Percentiles rank a stretch among this genome's conserved stretches.
Conservation (phyloP, 2,888 invertebrate species). For the Lasioglossum malachurum region DNA sequence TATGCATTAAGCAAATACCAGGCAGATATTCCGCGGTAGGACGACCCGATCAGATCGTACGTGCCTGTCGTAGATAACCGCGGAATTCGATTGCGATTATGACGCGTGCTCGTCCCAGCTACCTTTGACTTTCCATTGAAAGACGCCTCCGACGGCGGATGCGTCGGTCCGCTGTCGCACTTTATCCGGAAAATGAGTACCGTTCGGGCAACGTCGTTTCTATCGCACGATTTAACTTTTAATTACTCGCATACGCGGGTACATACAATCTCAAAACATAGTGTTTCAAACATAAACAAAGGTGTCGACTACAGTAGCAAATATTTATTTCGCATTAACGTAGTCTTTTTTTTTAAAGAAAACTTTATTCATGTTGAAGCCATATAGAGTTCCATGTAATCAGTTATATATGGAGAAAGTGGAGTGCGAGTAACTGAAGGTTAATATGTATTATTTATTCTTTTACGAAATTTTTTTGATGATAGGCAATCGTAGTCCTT, state of each 20-base stretch:
- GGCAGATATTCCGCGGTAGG: slow-evolving; percentile 71
- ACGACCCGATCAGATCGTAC: slow-evolving; percentile 47
- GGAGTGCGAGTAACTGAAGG: too few relatives aligned
- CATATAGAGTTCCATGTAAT: too few relatives aligned
- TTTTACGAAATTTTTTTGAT: not conserved
- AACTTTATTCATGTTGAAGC: too few relatives aligned
- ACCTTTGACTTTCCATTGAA: slow-evolving; percentile 3
- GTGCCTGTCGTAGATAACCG: slow-evolving; percentile 40
- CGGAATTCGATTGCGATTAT: slow-evolving; percentile 51
- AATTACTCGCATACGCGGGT: too few relatives aligned
- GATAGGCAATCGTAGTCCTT: not conserved
- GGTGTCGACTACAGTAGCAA: too few relatives aligned
- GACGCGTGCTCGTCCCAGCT: slow-evolving; percentile 9
- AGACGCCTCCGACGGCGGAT: not conserved
- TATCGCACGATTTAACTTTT: not conserved
- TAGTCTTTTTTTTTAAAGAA: too few relatives aligned
- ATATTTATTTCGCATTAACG: too few relatives aligned
- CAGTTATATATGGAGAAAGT: too few relatives aligned
- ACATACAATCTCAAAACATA: too few relatives aligned
- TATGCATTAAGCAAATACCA: slow-evolving; percentile 82
- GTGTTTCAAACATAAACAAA: too few relatives aligned
- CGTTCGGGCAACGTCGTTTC: not conserved
- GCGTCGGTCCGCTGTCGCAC: not conserved
- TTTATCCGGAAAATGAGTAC: not conserved
- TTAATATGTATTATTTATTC: too few relatives aligned